A percentile compares a stretch with the other conserved stretches of the same genome.
Evolutionary conservation across 2,113 vertebrate genomes (phyloP).

Genomic region (Stigmatopora argus): DNA sequence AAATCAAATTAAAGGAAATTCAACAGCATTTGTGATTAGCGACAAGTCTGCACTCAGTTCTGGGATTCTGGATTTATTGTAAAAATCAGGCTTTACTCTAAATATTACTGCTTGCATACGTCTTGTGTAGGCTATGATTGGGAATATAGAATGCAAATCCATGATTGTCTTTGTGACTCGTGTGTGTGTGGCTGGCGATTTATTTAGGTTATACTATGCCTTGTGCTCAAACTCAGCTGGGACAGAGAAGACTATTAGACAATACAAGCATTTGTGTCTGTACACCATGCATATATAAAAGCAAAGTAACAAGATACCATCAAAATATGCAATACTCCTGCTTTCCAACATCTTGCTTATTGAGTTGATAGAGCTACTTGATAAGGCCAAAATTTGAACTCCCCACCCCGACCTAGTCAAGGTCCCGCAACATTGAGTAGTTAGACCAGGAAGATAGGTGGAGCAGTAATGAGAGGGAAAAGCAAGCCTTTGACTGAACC

Average conservation of each 20-base stretch:
- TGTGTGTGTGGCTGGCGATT: background rate
- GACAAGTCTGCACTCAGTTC: background rate
- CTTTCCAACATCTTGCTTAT: conserved; percentile 29
- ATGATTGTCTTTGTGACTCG: background rate
- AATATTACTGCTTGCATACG: background rate
- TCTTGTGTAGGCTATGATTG: background rate
- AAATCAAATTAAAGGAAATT: background rate
- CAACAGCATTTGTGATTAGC: no score
- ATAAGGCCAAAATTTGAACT: conserved; percentile 55
- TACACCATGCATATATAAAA: background rate
- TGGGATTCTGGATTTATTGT: background rate
- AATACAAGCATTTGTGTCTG: background rate
- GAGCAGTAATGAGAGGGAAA: conserved; percentile 36
- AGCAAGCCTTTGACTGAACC: conserved; percentile 59
- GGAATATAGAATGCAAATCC: background rate
- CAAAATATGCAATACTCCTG: background rate
- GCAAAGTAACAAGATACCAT: background rate
- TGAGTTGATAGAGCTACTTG: conserved; percentile 56
- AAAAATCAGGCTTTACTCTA: background rate
- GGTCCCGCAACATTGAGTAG: conserved; percentile 56
- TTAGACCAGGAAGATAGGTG: conserved; percentile 44
- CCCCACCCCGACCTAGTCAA: conserved; percentile 13
- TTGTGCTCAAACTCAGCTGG: background rate
- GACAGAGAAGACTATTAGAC: background rate
- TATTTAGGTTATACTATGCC: background rate